phyloP scores from a whole-genome alignment of 92 coral and sea anemone species.

The Phenganax stokvisi region DNA sequence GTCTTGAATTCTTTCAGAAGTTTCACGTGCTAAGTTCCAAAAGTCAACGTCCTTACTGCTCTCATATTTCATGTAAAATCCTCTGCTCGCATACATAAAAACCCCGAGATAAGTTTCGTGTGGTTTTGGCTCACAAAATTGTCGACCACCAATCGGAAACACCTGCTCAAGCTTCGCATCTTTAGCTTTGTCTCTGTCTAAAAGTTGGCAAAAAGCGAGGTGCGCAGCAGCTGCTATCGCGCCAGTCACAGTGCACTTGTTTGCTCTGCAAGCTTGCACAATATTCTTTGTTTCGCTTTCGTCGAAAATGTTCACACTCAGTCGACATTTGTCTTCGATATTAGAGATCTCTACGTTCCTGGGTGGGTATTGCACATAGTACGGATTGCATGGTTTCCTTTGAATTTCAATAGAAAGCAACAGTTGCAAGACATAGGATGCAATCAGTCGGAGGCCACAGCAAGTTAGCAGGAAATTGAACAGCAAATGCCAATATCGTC shows the following conservation, averaged over 20 bases:
- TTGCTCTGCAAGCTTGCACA: background rate
- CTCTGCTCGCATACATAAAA: background rate
- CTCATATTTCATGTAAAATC: background rate
- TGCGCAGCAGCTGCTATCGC: constrained; percentile 7
- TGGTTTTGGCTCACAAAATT: background rate
- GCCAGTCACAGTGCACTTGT: constrained; percentile 10
- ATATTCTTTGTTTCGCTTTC: background rate
- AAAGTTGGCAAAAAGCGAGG: background rate
- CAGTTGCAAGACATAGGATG: no score
- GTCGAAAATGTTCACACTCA: background rate
- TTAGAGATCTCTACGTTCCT: background rate
- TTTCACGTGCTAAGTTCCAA: background rate
- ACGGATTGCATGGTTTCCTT: background rate
- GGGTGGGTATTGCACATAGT: background rate
- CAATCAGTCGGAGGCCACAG: background rate
- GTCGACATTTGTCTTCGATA: background rate
- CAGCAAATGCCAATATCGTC: background rate
- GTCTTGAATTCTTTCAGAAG: background rate
- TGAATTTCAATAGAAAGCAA: background rate
- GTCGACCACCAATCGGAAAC: background rate
- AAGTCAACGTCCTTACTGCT: background rate
- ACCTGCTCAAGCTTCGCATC: background rate
- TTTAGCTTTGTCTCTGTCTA: background rate
- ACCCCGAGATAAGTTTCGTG: background rate
- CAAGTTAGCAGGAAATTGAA: background rate